Conservation (phyloP, 1,140 invertebrate genomes). For the Caenorhabditis latens region DNA sequence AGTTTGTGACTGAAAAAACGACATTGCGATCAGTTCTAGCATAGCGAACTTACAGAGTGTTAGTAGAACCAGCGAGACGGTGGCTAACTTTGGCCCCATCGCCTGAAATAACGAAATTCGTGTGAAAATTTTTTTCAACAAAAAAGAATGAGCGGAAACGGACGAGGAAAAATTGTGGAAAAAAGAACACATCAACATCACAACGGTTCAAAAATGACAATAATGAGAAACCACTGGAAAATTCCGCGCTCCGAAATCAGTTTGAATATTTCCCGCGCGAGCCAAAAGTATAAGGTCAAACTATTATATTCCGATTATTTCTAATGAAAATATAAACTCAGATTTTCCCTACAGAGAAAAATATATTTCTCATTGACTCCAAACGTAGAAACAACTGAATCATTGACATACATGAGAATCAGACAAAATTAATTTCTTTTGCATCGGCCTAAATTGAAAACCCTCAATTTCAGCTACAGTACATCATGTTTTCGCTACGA, state of each 20-base stretch:
- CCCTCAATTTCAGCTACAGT: too few relatives aligned
- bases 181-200: neutral
- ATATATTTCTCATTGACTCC: neutral
- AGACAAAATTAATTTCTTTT: too few relatives aligned
- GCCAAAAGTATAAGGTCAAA: conserved; percentile 9
- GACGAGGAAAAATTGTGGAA: neutral
- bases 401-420: too few relatives aligned
- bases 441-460: too few relatives aligned
- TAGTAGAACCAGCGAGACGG: conserved; percentile 40
- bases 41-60: neutral
- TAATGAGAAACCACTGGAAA: neutral
- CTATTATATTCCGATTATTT: neutral
- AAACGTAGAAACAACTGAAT: too few relatives aligned
- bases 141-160: neutral
- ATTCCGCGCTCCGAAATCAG: neutral
- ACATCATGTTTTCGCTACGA: too few relatives aligned
- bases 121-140: neutral
- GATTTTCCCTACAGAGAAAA: neutral
- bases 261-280: neutral
- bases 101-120: neutral
- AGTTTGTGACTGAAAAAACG: neutral
- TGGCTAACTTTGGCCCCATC: conserved; percentile 40
- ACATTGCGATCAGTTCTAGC: too few relatives aligned
- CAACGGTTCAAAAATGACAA: neutral
- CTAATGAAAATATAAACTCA: neutral